A percentile compares a stretch with the other conserved stretches of the same genome.
Evolutionary conservation across 2,113 vertebrate species (phyloP).

Genomic region (Corynorhinus townsendii): DNA sequence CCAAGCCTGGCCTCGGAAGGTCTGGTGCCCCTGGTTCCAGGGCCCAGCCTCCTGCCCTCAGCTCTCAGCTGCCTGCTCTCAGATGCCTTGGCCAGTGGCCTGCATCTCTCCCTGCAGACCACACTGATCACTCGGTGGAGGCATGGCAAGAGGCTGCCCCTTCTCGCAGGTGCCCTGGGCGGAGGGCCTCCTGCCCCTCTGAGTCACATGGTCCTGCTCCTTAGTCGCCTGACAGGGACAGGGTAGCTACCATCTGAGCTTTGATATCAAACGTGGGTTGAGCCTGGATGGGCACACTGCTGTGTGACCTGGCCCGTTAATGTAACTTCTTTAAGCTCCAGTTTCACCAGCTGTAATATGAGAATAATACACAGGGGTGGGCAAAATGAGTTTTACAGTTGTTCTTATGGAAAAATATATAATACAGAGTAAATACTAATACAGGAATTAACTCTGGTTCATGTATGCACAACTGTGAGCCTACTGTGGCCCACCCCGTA

Average conservation of each 20-base stretch:
- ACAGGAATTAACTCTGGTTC: neutral
- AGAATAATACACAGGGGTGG: neutral
- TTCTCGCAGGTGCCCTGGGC: neutral
- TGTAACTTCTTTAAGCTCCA: conserved; percentile 9
- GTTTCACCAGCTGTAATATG: neutral
- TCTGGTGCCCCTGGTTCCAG: neutral
- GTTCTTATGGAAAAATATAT: neutral
- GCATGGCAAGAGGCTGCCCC: neutral
- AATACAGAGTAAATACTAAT: neutral
- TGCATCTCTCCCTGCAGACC: neutral
- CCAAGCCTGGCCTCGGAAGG: neutral
- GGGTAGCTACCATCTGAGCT: neutral
- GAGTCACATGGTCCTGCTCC: neutral
- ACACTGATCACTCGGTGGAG: neutral
- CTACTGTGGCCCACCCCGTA: neutral
- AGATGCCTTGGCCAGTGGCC: neutral
- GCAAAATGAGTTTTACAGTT: neutral
- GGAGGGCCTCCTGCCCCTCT: neutral
- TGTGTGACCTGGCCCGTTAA: neutral
- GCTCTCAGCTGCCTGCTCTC: neutral
- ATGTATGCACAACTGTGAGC: neutral
- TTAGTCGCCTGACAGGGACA: neutral
- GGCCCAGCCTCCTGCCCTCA: neutral
- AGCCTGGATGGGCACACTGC: neutral
- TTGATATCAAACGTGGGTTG: neutral